Conservation (phyloP, 2,888 invertebrate genomes). For the Drosophila merina region DNA sequence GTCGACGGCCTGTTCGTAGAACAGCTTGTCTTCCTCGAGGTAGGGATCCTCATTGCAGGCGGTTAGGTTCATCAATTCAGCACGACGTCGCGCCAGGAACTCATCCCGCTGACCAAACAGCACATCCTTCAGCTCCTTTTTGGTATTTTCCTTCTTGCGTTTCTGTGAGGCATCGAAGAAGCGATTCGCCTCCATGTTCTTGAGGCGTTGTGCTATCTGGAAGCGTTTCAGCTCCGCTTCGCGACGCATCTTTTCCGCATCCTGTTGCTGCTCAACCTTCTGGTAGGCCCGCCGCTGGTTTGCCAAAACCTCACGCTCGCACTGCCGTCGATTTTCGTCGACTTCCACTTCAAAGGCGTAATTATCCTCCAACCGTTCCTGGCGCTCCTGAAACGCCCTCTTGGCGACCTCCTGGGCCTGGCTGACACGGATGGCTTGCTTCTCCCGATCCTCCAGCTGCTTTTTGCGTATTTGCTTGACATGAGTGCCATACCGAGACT, state of each 20-base stretch:
- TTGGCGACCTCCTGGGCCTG: conserved; percentile 25
- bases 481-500: conserved; percentile 28
- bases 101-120: conserved; percentile 48
- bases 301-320: conserved; percentile 16
- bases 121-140: conserved; percentile 12
- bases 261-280: conserved; percentile 23
- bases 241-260: conserved; percentile 6
- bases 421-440: conserved; percentile 16
- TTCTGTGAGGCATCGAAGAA: conserved; percentile 13
- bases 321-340: conserved; percentile 47
- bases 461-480: conserved; percentile 15
- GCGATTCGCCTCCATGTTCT: conserved; percentile 45
- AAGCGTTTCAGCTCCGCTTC: conserved; percentile 53
- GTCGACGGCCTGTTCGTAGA: conserved; percentile 77
- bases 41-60: conserved; percentile 52
- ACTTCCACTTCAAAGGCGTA: conserved; percentile 7
- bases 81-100: conserved; percentile 28
- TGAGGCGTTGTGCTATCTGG: conserved; percentile 52
- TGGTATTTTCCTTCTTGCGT: neutral
- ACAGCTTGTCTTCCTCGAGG: conserved; percentile 76
- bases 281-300: conserved; percentile 57
- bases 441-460: conserved; percentile 1
- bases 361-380: conserved; percentile 3
- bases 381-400: conserved; percentile 1
- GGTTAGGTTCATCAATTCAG: conserved; percentile 43